Evolutionary conservation across 2,113 vertebrate species (phyloP).

Genomic region (Vidua chalybeata): DNA sequence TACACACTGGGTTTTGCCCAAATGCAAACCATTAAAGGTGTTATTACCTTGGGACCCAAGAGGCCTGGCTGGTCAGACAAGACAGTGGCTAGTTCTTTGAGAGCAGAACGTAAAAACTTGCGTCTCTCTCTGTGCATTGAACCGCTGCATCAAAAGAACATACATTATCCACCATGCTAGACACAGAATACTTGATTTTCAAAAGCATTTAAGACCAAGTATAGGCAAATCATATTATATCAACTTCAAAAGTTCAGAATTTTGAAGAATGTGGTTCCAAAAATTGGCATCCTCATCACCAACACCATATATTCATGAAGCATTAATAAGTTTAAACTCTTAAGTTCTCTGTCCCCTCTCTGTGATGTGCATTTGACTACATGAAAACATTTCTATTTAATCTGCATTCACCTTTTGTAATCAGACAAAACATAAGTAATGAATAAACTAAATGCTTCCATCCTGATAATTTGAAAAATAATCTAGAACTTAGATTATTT

Average conservation of each 20-base stretch:
- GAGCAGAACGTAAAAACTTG: constrained; percentile 94
- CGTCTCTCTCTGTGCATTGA: constrained; percentile 97
- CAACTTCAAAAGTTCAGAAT: neutral
- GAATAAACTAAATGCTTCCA: neutral
- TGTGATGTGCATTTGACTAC: neutral
- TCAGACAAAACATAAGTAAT: neutral
- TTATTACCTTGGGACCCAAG: constrained; percentile 91
- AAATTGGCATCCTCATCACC: neutral
- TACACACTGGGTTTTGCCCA: neutral
- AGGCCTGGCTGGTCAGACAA: constrained; percentile 95
- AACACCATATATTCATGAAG: neutral
- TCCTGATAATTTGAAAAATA: neutral
- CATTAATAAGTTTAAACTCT: neutral
- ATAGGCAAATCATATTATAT: neutral
- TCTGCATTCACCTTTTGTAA: neutral
- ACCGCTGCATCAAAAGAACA: constrained; percentile 78
- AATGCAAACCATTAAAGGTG: neutral
- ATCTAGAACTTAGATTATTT: neutral
- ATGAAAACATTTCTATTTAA: neutral
- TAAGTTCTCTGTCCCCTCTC: neutral
- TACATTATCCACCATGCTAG: neutral
- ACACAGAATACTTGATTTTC: neutral
- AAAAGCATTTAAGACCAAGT: neutral
- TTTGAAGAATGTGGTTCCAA: neutral
- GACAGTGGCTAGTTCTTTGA: constrained; percentile 96